Evolutionary conservation across 2,888 invertebrate genomes (phyloP), one percentile per base, ranked within the genome.

Genomic region (Allacma fusca): DNA sequence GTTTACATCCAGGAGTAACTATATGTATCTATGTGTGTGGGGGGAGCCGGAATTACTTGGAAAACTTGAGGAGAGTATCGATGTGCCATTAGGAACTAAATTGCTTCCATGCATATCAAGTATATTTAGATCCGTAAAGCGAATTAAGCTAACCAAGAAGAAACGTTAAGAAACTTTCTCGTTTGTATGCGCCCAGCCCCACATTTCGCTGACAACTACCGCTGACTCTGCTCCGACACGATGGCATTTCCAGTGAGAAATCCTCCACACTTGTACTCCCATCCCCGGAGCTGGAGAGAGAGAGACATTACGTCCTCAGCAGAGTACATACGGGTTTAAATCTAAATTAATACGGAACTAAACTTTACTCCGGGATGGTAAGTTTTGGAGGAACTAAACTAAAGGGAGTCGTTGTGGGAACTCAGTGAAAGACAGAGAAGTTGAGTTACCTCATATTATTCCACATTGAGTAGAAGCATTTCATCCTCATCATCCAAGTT

Each of bases 401-500:
- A n/a, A n/a, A 16, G 26, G 12, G 64, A 23, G 64, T 64, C 28
- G 28, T 28, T 1, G 62, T 59, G n/a, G n/a, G 9, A 19, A 59
- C 62, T 21, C 5, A 59, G 24, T 7, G n/a, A 28, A 23, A 64
- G 24, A 12, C 23, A 64, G 28, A 24, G 62, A 62, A 62, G 62
- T 62, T 62, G 23, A 23, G 62, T 62, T 50, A 50, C 50, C 50
- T 68, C 34, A 68, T 68, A 40, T 40, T 34, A 9, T 34, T 24
- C 7, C 40, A 29, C 68, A 68, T 34, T 34, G 28, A 34, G 34
- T 68, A 29, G 16, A 29, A 68, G n/a, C 29, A 68, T 40, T 68
- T 68, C 40, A 26, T 68, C 68, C 21, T 34, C 64, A 28, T 64
- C 64, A 28, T 64, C 64, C 16, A 64, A 28, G 64, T 64, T 28